Evolutionary conservation across 2,797 vertebrate species (phyloP), one percentile per base, ranked within the genome.

Genomic region (Emys orbicularis): DNA sequence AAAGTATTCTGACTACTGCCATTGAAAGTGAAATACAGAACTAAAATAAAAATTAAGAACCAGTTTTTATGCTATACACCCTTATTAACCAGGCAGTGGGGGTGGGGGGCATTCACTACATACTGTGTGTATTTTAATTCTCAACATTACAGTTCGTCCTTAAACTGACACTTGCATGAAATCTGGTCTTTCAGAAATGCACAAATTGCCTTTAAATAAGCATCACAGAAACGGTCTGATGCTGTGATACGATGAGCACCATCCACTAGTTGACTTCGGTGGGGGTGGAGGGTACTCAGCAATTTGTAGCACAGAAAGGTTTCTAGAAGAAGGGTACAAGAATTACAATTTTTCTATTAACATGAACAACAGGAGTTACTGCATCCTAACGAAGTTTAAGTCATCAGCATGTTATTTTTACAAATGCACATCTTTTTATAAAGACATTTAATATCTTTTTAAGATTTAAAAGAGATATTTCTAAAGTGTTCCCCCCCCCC

Each of bases 311-410:
- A 84, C 29, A 81, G 27, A 81, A 68, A 37, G 25, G n/a, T 47
- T 49, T 37, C 25, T 74, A 50, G 31, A 12, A 57, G 37, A 12
- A 44, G 19, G 77, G 83, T 15, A 29, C 52, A 80, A 19, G 27
- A 59, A 29, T 59, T 59, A 57, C 2, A 31, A 15, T 59, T 59
- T 59, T 59, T 59, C 57, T 31, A 59, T 59, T 59, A 59, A 59
- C 5, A 59, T 31, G 57, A 56, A 77, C 72, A 95, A 89, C 89
- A 95, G 92, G 89, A 91, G 92, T 84, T 93, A 31, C 77, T 88
- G 44, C n/a, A 80, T 59, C 90, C 29, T 31, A 53, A 79, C 37
- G 21, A 80, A 77, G 59, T 76, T 81, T 81, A 54, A 74, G 79
- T 37, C 79, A 49, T 31, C 1, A 90, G 41, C 23, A 41, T 21